Base-by-base conservation (phyloP, 2,888 invertebrate genomes). In the Lepetodrilus schrolli region DNA sequence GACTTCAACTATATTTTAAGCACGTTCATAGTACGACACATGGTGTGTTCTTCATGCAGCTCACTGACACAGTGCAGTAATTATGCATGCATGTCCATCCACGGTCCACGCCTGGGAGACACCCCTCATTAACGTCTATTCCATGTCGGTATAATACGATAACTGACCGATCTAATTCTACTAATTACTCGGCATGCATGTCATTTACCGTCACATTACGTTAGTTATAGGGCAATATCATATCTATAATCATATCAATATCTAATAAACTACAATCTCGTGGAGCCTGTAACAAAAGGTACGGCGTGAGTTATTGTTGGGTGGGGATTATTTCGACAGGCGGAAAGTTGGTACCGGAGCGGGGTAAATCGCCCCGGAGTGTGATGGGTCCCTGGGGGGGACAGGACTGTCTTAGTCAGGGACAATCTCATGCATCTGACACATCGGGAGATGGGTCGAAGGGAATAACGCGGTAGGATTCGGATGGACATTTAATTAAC, bases 211-310 rank as follows among this genome's bases (percentile, higher is more conserved):
- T 43, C 43, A 43, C 13, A 43, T 43, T 43, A 43, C n/a, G 17
- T 17, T 30, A 7, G 30, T 58, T 23, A 58, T 13, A 34, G 34
- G 58, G 30, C 58, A 58, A 58, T 58, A 58, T 58, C 58, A 58
- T 58, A 7, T 58, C 34, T 17, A 58, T 34, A 30, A 58, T 58
- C 30, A n/a, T 17, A 30, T 13, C 34, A 58, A 26, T 34, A 58
- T 58, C 34, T 30, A 58, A 58, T 58, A 58, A 58, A 58, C 26
- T 13, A 26, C 13, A 43, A 17, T 17, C 17, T 17, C 43, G 10
- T 17, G 17, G 5, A 43, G 43, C 43, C 13, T 43, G 8, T 2
- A 17, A 43, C n/a, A 17, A 8, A 7, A 43, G 10, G 4, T 13
- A 4, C n/a, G 43, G 43, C 17, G 43, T 17, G 43, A 13, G 43